Base-by-base conservation (phyloP, 2,888 invertebrate species). In the Helobdella robusta region DNA sequence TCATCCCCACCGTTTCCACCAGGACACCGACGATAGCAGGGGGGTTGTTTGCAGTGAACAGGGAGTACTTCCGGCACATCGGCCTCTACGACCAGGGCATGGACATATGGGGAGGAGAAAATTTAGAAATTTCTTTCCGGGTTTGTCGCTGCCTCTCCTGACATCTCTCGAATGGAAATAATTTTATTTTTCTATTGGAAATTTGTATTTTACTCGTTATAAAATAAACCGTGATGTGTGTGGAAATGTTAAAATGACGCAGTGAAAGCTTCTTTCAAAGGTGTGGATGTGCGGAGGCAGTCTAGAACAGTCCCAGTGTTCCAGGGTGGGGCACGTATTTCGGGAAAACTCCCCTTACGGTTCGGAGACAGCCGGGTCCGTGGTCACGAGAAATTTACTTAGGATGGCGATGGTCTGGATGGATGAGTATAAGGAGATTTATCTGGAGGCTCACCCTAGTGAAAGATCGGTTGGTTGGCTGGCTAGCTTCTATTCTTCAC, bases 81-180 rank as follows among this genome's bases (percentile, higher is more conserved):
- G 98, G 98, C 64, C 88, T 93, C 65, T 98, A 98, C 80, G 98
- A 98, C 80, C 88, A 93, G 81, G 97, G 97, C 73, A 97, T 98
- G 97, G 94, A 97, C 81, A 95, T 98, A 75, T 98, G 97, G 97
- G 98, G 97, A 62, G 91, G 90, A 61, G 92, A 93, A 81, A 92
- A 92, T 81, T 84, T 93, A 58, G 92, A 93, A 82, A 90, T 93
- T 88, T 91, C 91, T 75, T 90, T 92, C 81, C 84, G 91, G 85
- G 91, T 91, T 84, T 83, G 84, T 74, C n/a, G n/a, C n/a, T n/a
- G n/a, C n/a, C n/a, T n/a, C n/a, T n/a, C n/a, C n/a, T n/a, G n/a
- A n/a, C n/a, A n/a, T n/a, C n/a, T n/a, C n/a, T n/a, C n/a, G n/a
- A n/a, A n/a, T n/a, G n/a, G n/a, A n/a, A n/a, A n/a, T n/a, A n/a